Evolutionary conservation across 2,113 vertebrate genomes (phyloP).

Genomic region (Stegastes partitus): DNA sequence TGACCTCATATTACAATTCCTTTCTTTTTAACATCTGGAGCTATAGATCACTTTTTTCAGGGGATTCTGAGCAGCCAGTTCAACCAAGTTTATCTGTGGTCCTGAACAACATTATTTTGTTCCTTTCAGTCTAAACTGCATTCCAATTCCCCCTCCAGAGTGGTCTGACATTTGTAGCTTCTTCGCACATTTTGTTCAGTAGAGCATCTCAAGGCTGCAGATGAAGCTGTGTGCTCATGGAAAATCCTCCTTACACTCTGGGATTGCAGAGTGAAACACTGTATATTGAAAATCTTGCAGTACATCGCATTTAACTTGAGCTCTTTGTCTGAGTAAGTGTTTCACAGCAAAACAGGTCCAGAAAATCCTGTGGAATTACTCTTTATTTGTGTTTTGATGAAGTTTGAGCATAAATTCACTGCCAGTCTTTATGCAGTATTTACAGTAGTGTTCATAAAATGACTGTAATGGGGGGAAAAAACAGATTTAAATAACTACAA

Average conservation of each 20-base stretch:
- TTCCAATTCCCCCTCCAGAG: not conserved
- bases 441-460: too few relatives aligned
- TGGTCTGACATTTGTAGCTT: constrained; percentile 20
- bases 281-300: not conserved
- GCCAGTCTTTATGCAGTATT: too few relatives aligned
- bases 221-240: not conserved
- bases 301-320: too few relatives aligned
- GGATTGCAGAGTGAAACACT: not conserved
- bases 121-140: not conserved
- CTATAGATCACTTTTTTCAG: constrained; percentile 18
- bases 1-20: constrained; percentile 1
- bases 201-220: constrained; percentile 3
- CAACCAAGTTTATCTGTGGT: constrained; percentile 26
- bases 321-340: too few relatives aligned
- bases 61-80: not conserved
- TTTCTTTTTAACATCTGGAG: not conserved
- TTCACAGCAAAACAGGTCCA: too few relatives aligned
- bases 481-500: too few relatives aligned
- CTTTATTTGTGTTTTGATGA: too few relatives aligned
- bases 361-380: too few relatives aligned
- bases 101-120: constrained; percentile 17
- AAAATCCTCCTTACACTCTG: not conserved
- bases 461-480: too few relatives aligned
- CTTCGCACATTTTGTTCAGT: constrained; percentile 12
- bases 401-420: too few relatives aligned